These are phyloP conservation scores for Drosophila lowei DNA, from an alignment of 1,140 invertebrate genomes.

Conservation along the genomic window DNA sequence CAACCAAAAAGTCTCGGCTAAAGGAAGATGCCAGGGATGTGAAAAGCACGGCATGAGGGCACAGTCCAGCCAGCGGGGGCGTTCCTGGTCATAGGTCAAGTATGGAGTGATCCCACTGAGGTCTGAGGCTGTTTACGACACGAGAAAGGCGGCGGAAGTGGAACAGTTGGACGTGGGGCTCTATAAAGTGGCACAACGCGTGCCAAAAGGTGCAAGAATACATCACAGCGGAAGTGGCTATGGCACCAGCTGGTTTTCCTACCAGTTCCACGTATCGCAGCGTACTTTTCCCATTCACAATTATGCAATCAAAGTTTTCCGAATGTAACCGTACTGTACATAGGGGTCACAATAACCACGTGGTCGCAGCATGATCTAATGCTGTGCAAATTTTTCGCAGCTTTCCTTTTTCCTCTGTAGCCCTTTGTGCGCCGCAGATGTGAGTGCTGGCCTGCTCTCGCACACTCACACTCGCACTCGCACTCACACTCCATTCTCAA, in stretches of 20 bases:
- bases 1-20: conserved; percentile 57
- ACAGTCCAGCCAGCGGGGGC: conserved; percentile 59
- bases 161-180: conserved; percentile 45
- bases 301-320: conserved; percentile 60
- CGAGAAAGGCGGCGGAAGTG: conserved; percentile 35
- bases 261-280: neutral
- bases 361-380: conserved; percentile 35
- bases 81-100: conserved; percentile 58
- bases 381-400: conserved; percentile 8
- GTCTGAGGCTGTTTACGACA: conserved; percentile 17
- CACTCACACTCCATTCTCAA: no score
- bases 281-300: conserved; percentile 30
- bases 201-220: conserved; percentile 66
- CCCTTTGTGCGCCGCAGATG: conserved; percentile 12
- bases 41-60: conserved; percentile 69
- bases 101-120: conserved; percentile 46
- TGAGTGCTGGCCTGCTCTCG: neutral
- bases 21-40: conserved; percentile 38
- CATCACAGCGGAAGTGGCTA: conserved; percentile 46
- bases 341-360: neutral
- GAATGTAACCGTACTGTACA: conserved; percentile 15
- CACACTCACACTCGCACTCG: conserved; percentile 1
- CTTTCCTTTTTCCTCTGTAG: conserved; percentile 18
- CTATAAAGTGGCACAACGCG: conserved; percentile 52
- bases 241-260: conserved; percentile 43